Conservation (phyloP, 2,113 vertebrate genomes). For the Varanus komodoensis region DNA sequence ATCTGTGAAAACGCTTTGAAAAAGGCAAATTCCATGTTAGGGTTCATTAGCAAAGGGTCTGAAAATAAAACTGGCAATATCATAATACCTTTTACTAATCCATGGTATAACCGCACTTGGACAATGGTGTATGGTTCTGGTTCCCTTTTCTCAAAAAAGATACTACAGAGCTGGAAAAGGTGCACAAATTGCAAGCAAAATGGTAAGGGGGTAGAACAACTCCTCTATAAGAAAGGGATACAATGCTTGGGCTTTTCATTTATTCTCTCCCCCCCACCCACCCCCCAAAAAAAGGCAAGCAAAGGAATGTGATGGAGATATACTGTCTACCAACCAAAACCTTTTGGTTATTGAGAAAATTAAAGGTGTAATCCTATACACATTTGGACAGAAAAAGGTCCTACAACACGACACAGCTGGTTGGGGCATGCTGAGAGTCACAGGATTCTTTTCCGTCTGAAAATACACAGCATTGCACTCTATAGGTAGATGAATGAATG, state of each 20-base stretch:
- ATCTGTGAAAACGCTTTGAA: slow-evolving; percentile 13
- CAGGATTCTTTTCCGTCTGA: no score
- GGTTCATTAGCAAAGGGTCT: slow-evolving; percentile 9
- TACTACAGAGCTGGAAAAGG: not conserved
- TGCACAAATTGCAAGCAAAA: slow-evolving; percentile 1
- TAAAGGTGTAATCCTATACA: no score
- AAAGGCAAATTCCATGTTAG: slow-evolving; percentile 18
- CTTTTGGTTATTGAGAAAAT: no score
- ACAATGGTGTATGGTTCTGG: not conserved
- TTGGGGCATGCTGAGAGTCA: no score
- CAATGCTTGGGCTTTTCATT: no score
- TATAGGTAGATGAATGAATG: no score
- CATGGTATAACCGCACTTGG: not conserved
- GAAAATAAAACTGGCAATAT: slow-evolving; percentile 2
- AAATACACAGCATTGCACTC: no score
- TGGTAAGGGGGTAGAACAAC: not conserved
- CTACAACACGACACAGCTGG: no score
- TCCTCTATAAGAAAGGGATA: not conserved
- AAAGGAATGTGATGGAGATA: not conserved
- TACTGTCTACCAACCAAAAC: no score
- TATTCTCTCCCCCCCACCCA: no score
- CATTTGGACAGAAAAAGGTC: no score
- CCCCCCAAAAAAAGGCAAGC: no score
- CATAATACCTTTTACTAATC: not conserved
- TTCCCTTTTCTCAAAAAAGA: not conserved